These are phyloP conservation scores for Aplysina aerophoba DNA, from an alignment of 37 sponge, comb jelly and placozoan genomes.

Conservation along the genomic window DNA sequence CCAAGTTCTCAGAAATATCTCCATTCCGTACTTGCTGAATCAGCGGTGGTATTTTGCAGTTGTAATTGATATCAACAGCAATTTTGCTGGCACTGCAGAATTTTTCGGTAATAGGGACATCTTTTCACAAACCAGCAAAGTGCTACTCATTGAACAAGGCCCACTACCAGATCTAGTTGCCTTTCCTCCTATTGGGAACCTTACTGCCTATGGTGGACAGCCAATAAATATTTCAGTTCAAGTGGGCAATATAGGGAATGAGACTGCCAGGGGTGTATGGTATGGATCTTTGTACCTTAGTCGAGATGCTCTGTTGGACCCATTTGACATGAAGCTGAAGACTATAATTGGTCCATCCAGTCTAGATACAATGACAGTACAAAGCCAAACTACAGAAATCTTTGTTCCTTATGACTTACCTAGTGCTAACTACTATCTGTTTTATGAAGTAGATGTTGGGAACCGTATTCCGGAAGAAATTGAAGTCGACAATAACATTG, in stretches of 20 bases:
- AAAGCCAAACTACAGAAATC: slow-evolving; percentile 9
- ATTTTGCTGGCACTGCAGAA: not conserved
- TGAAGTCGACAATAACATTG: slow-evolving; percentile 26
- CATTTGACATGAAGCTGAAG: slow-evolving; percentile 36
- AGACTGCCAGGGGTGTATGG: slow-evolving; percentile 19
- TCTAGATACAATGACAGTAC: not conserved
- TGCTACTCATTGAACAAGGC: slow-evolving; percentile 30
- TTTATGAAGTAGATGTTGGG: slow-evolving; percentile 29
- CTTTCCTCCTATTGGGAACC: not conserved
- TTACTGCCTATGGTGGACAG: slow-evolving; percentile 2
- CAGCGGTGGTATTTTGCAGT: not conserved
- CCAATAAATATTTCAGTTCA: not conserved
- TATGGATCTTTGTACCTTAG: slow-evolving; percentile 38
- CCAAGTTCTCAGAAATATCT: not conserved
- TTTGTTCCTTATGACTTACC: slow-evolving; percentile 38
- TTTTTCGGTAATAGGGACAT: not conserved
- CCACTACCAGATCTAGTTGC: slow-evolving; percentile 33
- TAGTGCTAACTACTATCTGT: slow-evolving; percentile 31
- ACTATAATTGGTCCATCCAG: not conserved
- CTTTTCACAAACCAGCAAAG: not conserved
- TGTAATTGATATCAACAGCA: slow-evolving; percentile 20
- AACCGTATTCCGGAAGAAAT: slow-evolving; percentile 34
- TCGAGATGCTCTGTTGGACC: slow-evolving; percentile 30
- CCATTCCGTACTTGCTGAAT: slow-evolving; percentile 14
- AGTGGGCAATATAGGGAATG: slow-evolving; percentile 18